phyloP scores from a whole-genome alignment of 2,888 invertebrate species.

The Allolobophora icterica region DNA sequence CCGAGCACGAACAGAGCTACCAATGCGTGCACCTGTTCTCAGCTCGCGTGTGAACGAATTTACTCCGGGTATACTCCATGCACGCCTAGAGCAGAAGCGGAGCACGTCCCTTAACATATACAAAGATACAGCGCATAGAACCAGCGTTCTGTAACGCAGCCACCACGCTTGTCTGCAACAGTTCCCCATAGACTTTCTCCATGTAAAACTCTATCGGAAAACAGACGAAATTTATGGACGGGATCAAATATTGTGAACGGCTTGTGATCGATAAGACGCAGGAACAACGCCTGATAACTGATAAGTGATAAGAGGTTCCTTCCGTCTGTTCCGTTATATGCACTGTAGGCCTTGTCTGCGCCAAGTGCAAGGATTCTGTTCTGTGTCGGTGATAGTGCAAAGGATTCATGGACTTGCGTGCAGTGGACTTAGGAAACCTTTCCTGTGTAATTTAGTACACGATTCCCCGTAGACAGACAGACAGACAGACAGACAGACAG shows the following conservation, averaged over 20 bases:
- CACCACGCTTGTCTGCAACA: too few relatives aligned
- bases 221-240: background rate
- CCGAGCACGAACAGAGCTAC: too few relatives aligned
- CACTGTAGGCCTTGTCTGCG: background rate
- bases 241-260: background rate
- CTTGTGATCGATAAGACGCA: background rate
- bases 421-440: background rate
- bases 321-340: background rate
- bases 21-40: too few relatives aligned
- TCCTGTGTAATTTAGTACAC: too few relatives aligned
- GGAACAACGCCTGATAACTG: background rate
- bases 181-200: background rate
- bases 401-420: background rate
- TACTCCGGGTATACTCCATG: too few relatives aligned
- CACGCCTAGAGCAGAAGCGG: too few relatives aligned
- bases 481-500: background rate
- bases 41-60: too few relatives aligned
- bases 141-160: too few relatives aligned
- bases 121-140: too few relatives aligned
- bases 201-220: background rate
- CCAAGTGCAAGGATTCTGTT: background rate
- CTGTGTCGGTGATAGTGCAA: background rate
- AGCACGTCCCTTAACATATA: too few relatives aligned
- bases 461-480: background rate
- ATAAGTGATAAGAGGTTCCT: background rate